Percentiles rank a stretch among this genome's conserved stretches.
Conservation (phyloP, 2,888 invertebrate genomes). For the Sinotaia quadrata region DNA sequence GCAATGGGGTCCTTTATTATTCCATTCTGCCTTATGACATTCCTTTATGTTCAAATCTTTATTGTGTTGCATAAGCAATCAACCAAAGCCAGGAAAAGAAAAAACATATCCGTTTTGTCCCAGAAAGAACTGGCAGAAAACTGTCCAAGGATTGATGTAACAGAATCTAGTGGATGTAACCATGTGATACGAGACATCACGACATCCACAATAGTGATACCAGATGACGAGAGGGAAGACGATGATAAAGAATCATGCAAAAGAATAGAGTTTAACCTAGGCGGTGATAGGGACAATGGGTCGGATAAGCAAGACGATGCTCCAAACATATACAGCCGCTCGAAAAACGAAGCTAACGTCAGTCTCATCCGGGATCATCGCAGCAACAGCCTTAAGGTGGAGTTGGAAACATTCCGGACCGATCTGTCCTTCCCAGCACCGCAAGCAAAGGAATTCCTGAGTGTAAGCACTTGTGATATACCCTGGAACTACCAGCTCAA, state of each 20-base stretch:
- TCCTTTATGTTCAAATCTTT: slow-evolving; percentile 71
- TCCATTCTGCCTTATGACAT: slow-evolving; percentile 68
- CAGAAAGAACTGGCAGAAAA: background rate
- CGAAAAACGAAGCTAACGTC: background rate
- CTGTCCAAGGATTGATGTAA: slow-evolving; percentile 24
- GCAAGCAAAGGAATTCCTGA: slow-evolving; percentile 1
- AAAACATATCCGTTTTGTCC: background rate
- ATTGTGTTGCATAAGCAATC: slow-evolving; percentile 65
- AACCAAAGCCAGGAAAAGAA: slow-evolving; percentile 28
- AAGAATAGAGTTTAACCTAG: background rate
- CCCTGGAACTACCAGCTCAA: slow-evolving; percentile 16
- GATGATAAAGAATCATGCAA: background rate
- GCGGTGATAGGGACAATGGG: slow-evolving; percentile 3
- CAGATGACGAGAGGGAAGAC: slow-evolving; percentile 12
- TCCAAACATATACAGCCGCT: too few relatives aligned
- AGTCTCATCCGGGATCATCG: slow-evolving; percentile 17
- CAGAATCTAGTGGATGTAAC: slow-evolving; percentile 15
- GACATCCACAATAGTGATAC: slow-evolving; percentile 17
- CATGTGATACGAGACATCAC: slow-evolving; percentile 17
- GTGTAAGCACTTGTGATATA: slow-evolving; percentile 24
- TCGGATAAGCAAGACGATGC: slow-evolving; percentile 1
- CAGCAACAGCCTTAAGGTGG: slow-evolving; percentile 26
- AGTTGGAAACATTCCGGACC: slow-evolving; percentile 14
- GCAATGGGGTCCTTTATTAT: slow-evolving; percentile 71
- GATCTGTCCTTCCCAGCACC: background rate